Percentiles rank a stretch among this genome's conserved stretches.
These are phyloP conservation scores for Tautogolabrus adspersus DNA, from an alignment of 2,113 vertebrate species.

Conservation along the genomic window DNA sequence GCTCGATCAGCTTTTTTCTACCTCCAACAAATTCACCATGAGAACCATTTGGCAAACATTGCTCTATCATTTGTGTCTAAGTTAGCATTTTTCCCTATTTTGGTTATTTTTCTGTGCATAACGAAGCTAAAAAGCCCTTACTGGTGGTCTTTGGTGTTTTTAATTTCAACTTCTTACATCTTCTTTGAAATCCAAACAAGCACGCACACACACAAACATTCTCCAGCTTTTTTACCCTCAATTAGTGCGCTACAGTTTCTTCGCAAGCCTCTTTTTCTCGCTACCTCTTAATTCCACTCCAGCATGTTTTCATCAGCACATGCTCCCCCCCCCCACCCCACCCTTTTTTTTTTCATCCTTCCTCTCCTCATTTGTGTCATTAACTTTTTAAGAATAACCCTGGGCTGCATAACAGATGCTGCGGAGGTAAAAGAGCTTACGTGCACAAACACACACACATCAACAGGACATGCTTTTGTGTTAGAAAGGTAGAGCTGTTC, in stretches of 20 bases:
- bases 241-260: slow-evolving; percentile 22
- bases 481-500: slow-evolving; percentile 42
- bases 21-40: slow-evolving; percentile 17
- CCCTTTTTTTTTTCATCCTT: slow-evolving; percentile 12
- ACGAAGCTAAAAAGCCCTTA: not conserved
- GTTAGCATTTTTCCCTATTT: slow-evolving; percentile 8
- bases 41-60: slow-evolving; percentile 17
- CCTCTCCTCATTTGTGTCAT: slow-evolving; percentile 63
- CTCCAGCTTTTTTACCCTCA: slow-evolving; percentile 15
- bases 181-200: slow-evolving; percentile 31
- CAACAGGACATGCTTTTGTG: slow-evolving; percentile 43
- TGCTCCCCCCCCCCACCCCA: not conserved
- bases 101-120: not conserved
- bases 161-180: slow-evolving; percentile 9
- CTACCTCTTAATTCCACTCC: slow-evolving; percentile 24
- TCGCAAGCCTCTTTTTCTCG: slow-evolving; percentile 17
- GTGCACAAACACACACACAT: slow-evolving; percentile 17
- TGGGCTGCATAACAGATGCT: slow-evolving; percentile 71
- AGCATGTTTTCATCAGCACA: slow-evolving; percentile 45
- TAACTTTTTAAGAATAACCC: slow-evolving; percentile 74
- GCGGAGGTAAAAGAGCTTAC: slow-evolving; percentile 55
- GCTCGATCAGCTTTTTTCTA: slow-evolving; percentile 28
- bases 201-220: not conserved
- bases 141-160: slow-evolving; percentile 4
- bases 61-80: slow-evolving; percentile 18